Percentiles rank a stretch among this genome's conserved stretches.
Evolutionary conservation across 2,797 vertebrate genomes (phyloP).

Genomic region (Tadarida brasiliensis): DNA sequence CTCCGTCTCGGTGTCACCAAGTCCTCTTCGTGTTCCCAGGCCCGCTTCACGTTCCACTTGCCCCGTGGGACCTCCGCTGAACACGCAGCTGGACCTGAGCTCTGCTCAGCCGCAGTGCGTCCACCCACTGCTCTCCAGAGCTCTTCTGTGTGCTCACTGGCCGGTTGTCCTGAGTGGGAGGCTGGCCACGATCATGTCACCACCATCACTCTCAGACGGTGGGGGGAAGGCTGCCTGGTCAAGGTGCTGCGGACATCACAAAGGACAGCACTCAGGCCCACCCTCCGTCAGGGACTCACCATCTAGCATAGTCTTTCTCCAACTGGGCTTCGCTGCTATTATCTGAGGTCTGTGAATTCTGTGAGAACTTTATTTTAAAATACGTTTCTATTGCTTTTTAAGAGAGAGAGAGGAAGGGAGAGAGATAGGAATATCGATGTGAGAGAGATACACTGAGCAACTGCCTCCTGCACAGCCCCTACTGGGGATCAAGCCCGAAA

Average conservation of each 20-base stretch:
- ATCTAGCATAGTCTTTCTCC: neutral
- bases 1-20: neutral
- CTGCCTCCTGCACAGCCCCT: too few relatives aligned
- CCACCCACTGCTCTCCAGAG: neutral
- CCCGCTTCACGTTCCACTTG: neutral
- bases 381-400: too few relatives aligned
- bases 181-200: fast-evolving
- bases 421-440: too few relatives aligned
- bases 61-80: neutral
- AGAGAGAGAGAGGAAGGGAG: too few relatives aligned
- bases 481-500: too few relatives aligned
- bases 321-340: neutral
- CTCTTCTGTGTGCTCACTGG: too few relatives aligned
- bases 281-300: too few relatives aligned
- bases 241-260: too few relatives aligned
- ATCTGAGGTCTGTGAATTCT: neutral
- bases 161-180: neutral
- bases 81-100: too few relatives aligned
- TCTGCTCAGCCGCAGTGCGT: neutral
- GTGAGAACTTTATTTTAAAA: neutral
- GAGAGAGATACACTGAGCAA: too few relatives aligned
- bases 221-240: neutral
- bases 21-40: neutral
- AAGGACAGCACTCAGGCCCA: neutral
- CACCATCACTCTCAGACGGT: neutral